Percentiles rank a stretch among this genome's conserved stretches.
phyloP scores from a whole-genome alignment of 2,797 vertebrate species.

The Meriones psammophilus region DNA sequence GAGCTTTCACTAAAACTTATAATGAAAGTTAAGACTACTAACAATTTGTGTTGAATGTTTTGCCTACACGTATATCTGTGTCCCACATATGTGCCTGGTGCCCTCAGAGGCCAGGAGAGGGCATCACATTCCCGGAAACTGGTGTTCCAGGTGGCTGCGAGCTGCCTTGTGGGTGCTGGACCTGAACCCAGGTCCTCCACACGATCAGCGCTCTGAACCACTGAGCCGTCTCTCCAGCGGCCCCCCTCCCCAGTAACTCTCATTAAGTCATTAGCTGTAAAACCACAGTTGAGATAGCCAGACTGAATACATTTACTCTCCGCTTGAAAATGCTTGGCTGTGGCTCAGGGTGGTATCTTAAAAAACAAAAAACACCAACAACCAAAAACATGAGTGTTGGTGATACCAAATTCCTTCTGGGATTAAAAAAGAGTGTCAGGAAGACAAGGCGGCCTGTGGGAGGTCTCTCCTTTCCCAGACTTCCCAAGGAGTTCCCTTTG shows the following conservation, averaged over 20 bases:
- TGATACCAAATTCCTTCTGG: not conserved
- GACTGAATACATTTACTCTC: not conserved
- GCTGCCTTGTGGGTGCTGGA: not conserved
- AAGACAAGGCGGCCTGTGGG: not conserved
- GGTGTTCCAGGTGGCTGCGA: not conserved
- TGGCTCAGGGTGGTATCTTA: too few relatives aligned
- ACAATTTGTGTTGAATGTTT: not conserved
- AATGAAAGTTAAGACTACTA: not conserved
- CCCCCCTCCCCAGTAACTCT: not conserved
- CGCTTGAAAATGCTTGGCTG: slow-evolving; percentile 2
- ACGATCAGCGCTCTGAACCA: not conserved
- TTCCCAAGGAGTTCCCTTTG: not conserved
- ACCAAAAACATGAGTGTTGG: not conserved
- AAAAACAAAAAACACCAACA: not conserved
- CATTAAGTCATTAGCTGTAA: slow-evolving; percentile 34
- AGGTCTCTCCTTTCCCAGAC: not conserved
- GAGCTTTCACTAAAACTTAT: not conserved
- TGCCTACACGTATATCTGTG: not conserved
- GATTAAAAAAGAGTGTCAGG: not conserved
- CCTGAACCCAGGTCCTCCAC: not conserved
- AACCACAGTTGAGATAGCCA: slow-evolving; percentile 1
- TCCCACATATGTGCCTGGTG: not conserved
- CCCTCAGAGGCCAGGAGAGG: not conserved
- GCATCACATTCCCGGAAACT: not conserved
- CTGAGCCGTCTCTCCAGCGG: not conserved